Evolutionary conservation across 2,113 vertebrate genomes (phyloP).

Genomic region (Actenoides hombroni): DNA sequence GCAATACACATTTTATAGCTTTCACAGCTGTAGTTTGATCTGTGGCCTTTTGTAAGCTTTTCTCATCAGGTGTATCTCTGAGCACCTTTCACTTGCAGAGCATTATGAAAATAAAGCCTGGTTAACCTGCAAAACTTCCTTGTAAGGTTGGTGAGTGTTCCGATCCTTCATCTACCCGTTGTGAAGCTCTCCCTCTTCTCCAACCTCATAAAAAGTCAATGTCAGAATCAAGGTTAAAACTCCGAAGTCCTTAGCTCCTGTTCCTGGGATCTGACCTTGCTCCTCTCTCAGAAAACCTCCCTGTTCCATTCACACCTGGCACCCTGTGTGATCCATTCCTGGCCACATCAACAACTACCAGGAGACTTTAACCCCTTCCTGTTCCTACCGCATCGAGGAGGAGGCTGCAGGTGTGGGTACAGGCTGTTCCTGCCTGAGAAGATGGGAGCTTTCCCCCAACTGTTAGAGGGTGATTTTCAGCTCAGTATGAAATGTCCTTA

Average conservation of each 20-base stretch:
- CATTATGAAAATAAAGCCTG: background rate
- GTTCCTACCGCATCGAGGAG: fast-evolving
- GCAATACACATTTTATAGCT: background rate
- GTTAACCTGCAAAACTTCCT: background rate
- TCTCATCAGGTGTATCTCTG: background rate
- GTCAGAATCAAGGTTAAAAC: background rate
- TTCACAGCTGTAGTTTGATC: background rate
- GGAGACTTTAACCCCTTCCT: background rate
- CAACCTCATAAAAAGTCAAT: background rate
- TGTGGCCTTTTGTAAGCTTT: background rate
- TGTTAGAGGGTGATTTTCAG: background rate
- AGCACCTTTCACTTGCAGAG: background rate
- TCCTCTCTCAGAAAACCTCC: background rate
- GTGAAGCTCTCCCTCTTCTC: background rate
- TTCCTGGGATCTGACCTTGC: background rate
- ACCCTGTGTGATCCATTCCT: background rate
- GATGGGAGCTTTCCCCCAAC: background rate
- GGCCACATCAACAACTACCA: background rate
- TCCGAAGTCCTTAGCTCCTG: background rate
- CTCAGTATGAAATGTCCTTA: background rate
- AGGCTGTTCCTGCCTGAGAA: background rate
- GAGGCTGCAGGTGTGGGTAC: background rate
- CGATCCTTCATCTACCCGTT: background rate
- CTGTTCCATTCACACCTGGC: background rate
- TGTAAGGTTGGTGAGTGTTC: background rate